Conservation (phyloP, 1,140 invertebrate genomes). For the Brachionus calyciflorus region DNA sequence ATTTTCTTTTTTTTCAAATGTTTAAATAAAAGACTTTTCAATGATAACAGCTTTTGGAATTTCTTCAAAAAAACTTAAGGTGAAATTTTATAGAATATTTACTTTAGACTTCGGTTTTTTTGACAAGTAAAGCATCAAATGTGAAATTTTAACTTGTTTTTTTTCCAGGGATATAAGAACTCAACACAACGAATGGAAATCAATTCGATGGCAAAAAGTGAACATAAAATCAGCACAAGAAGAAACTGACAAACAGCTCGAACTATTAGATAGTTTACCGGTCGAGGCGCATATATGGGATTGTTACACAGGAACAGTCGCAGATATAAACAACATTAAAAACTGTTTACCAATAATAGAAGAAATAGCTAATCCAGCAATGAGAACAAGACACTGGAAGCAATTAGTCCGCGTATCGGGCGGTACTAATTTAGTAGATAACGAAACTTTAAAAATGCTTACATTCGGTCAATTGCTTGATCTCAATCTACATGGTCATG, state of each 20-base stretch:
- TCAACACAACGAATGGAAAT: slow-evolving; percentile 59
- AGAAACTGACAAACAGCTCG: slow-evolving; percentile 57
- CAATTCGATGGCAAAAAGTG: slow-evolving; percentile 60
- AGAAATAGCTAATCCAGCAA: slow-evolving; percentile 59
- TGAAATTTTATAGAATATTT: too few relatives aligned
- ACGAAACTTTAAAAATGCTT: slow-evolving; percentile 59
- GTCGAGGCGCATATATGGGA: slow-evolving; percentile 58
- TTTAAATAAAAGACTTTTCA: too few relatives aligned
- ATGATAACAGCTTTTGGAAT: too few relatives aligned
- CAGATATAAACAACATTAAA: slow-evolving; percentile 57
- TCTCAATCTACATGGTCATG: slow-evolving; percentile 59
- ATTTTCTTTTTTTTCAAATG: too few relatives aligned
- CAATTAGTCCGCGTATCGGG: slow-evolving; percentile 58
- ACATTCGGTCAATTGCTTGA: slow-evolving; percentile 58
- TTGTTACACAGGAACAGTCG: slow-evolving; percentile 56
- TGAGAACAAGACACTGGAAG: slow-evolving; percentile 60
- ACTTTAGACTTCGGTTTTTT: too few relatives aligned
- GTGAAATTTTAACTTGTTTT: neutral
- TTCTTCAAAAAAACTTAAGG: too few relatives aligned
- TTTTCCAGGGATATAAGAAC: slow-evolving; percentile 54
- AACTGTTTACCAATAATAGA: slow-evolving; percentile 58
- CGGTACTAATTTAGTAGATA: slow-evolving; percentile 57
- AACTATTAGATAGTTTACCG: slow-evolving; percentile 54
- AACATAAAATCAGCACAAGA: slow-evolving; percentile 56
- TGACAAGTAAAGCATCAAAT: too few relatives aligned